Conservation (phyloP, 2,113 vertebrate species). For the Pteruthius melanotis region DNA sequence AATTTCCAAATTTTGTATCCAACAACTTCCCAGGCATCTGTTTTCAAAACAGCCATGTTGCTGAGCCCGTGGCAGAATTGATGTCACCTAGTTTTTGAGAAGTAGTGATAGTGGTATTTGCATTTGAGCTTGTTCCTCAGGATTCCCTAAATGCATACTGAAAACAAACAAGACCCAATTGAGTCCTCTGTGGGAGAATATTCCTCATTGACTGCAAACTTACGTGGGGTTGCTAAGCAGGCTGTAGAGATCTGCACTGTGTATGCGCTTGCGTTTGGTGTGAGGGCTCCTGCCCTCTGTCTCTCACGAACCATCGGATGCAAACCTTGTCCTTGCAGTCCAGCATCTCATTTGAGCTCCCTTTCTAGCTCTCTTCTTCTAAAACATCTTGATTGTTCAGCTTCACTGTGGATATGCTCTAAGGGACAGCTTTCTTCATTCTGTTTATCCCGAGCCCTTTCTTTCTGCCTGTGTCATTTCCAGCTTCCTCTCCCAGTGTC, state of each 20-base stretch:
- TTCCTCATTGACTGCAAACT: neutral
- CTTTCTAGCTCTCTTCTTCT: neutral
- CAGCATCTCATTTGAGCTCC: neutral
- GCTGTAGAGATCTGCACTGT: neutral
- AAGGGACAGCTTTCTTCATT: neutral
- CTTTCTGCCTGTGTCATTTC: neutral
- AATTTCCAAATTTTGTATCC: neutral
- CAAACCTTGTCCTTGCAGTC: neutral
- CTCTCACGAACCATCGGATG: accelerated
- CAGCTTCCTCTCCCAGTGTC: neutral
- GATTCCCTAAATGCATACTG: neutral
- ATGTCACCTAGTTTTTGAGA: neutral
- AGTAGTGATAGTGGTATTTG: neutral
- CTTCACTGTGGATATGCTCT: neutral
- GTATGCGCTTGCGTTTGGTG: accelerated
- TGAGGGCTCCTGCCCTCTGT: neutral
- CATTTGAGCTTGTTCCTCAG: neutral
- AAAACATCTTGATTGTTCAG: neutral
- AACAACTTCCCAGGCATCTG: neutral
- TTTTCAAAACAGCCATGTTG: neutral
- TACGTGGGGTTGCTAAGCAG: neutral
- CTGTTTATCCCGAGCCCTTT: neutral
- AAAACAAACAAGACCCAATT: neutral
- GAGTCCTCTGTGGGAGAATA: neutral
- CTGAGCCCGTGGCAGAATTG: neutral